Evolutionary conservation across 2,113 vertebrate genomes (phyloP), one percentile per base, ranked within the genome.

Genomic region (Otocyon megalotis): DNA sequence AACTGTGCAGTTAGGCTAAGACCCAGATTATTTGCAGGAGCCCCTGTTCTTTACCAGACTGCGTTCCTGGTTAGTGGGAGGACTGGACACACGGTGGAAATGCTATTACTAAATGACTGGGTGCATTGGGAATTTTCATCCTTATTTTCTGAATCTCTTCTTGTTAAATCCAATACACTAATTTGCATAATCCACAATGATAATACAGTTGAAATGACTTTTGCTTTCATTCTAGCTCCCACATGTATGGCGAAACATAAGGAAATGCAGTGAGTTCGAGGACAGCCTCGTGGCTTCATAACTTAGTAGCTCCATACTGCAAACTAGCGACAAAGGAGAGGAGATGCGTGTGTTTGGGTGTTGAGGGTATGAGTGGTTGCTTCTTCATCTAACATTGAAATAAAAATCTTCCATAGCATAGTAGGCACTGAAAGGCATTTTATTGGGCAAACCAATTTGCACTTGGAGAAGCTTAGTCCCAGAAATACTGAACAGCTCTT

Each of bases 181-280:
- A 43, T 97, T 98, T 98, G 95, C 58, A 94, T 97, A 96, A 97
- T 76, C 24, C 94, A 97, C 62, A 37, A 85, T 97, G 97, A 98
- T 97, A 97, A 84, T 93, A 95, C 43, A 87, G 92, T 54, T 96
- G 86, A 97, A 98, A 97, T 97, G 65, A 93, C 92, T 98, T 97
- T 96, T 98, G 32, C 54, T 98, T 98, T 95, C 87, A 96, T 82
- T 87, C 84, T 94, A 97, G 65, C 17, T 58, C n/a, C 92, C 76
- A 97, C 97, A 96, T 98, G 72, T 84, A 86, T 93, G 82, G 56
- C 79, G 37, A 96, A 94, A 90, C 96, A 67, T 96, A 97, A 96
- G 48, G 67, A 87, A 95, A 48, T 24, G 6, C 85, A 97, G 83
- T 72, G 19, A 97, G 88, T 97, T 90, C 96, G 62, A 97, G 90